Percentiles rank a stretch among this genome's conserved stretches.
These are phyloP conservation scores for Melanotaenia parkinsoni DNA, from an alignment of 2,797 vertebrate genomes.

Conservation along the genomic window DNA sequence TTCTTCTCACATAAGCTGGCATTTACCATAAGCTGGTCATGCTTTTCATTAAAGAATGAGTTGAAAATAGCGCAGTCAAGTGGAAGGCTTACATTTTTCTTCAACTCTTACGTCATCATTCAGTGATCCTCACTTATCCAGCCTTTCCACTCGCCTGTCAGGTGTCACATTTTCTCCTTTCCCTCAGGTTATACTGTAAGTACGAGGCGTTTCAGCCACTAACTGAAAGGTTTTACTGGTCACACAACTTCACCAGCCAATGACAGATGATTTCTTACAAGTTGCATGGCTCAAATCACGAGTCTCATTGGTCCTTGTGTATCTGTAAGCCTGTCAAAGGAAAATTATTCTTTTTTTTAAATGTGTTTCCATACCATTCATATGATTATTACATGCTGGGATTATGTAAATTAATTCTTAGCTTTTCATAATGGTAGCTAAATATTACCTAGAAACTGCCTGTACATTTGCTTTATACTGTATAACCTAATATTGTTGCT, in stretches of 20 bases:
- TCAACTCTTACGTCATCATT: constrained; percentile 20
- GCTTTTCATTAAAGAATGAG: constrained; percentile 5
- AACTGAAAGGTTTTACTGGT: constrained; percentile 50
- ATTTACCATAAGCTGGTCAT: constrained; percentile 7
- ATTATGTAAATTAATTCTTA: constrained; percentile 74
- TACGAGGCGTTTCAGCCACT: constrained; percentile 47
- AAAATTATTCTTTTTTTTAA: constrained; percentile 42
- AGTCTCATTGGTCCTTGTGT: constrained; percentile 38
- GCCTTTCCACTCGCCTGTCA: constrained; percentile 45
- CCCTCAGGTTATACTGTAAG: constrained; percentile 59
- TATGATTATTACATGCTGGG: constrained; percentile 66
- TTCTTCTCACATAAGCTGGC: constrained; percentile 10
- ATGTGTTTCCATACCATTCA: constrained; percentile 47
- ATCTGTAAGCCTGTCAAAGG: constrained; percentile 28
- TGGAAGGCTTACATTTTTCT: background rate
- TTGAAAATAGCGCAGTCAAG: background rate
- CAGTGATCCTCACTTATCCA: constrained; percentile 39
- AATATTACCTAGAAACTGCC: constrained; percentile 73
- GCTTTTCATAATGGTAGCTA: constrained; percentile 77
- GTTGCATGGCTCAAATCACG: constrained; percentile 44
- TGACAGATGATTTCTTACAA: constrained; percentile 50
- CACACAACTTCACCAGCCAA: constrained; percentile 67
- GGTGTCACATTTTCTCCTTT: constrained; percentile 47
- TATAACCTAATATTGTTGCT: constrained; percentile 59
- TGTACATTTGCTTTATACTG: constrained; percentile 76